phyloP scores from a whole-genome alignment of 37 sponge, comb jelly and placozoan genomes.

The Lycopodina hypogea region DNA sequence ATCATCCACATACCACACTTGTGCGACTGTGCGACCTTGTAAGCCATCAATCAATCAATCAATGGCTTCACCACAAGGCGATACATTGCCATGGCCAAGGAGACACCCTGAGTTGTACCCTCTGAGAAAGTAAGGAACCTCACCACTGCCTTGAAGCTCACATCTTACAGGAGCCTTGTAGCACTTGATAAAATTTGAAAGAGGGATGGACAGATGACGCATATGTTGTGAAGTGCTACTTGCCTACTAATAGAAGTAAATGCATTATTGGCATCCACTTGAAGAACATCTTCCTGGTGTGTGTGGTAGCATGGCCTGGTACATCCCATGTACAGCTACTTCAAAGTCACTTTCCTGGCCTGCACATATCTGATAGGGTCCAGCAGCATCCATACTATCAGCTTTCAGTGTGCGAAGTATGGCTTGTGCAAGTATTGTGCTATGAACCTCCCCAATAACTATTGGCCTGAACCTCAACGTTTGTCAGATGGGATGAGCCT shows the following conservation, averaged over 20 bases:
- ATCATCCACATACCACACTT: conserved; percentile 70
- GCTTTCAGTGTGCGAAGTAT: conserved; percentile 12
- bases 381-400: conserved; percentile 51
- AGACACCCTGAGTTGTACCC: conserved; percentile 49
- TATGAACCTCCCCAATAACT: conserved; percentile 54
- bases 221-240: conserved; percentile 56
- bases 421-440: conserved; percentile 53
- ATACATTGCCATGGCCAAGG: conserved; percentile 63
- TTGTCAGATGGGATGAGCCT: conserved; percentile 61
- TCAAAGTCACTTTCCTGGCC: conserved; percentile 68
- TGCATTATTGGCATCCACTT: conserved; percentile 73
- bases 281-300: conserved; percentile 31
- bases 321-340: conserved; percentile 59
- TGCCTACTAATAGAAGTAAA: conserved; percentile 56
- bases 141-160: conserved; percentile 17
- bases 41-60: background rate
- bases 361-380: conserved; percentile 63
- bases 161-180: conserved; percentile 24
- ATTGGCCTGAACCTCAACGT: conserved; percentile 53
- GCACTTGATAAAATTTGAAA: conserved; percentile 22
- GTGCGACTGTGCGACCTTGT: conserved; percentile 18
- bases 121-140: conserved; percentile 31
- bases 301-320: conserved; percentile 24
- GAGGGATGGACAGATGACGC: conserved; percentile 37
- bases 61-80: conserved; percentile 43